Base-by-base conservation (phyloP, 2,113 vertebrate species). In the Jacana jacana region DNA sequence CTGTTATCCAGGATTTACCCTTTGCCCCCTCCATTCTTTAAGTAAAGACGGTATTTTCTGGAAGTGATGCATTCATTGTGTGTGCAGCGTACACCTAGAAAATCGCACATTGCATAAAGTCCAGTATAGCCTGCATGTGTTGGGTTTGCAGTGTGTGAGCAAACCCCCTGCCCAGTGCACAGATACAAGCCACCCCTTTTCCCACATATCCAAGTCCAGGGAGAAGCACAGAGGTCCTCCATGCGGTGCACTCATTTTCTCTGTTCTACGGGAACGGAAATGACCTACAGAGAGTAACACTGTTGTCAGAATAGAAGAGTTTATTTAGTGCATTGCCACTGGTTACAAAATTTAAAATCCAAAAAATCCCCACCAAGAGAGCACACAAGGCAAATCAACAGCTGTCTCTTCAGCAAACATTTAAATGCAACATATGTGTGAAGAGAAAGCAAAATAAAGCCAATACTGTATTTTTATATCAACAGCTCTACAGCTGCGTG, bases 81-180 rank as follows among this genome's bases (percentile, higher is more conserved):
- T 17, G 33, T 10, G 39, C n/a, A 24, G 24, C 22, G 24, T 16
- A 17, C 15, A 37, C 73, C 42, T 76, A 55, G 0, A 16, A 76
- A 37, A 61, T 1, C 23, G 20, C 8, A 2, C 22, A 8, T 20
- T 57, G 57, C 27, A 31, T 13, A 7, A 23, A 79, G 10, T 15
- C 58, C 37, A 39, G 18, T 22, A 10, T 44, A 44, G 48, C 14
- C 17, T 61, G 22, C 9, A 10, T 0, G 0, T 63, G 17, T 1
- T 58, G 52, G 11, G 23, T 64, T 46, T 79, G 48, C 37, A 64
- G 60, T 1, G 12, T 39, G 66, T 18, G 44, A 82, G 44, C 33
- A 65, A 71, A 73, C 1, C 20, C 39, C 54, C 63, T 64, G 66
- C 58, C 7, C 16, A 15, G 18, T 13, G 17, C 44, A 61, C 49